Evolutionary conservation across 2,113 vertebrate genomes (phyloP).

Genomic region (Mirza zaza): DNA sequence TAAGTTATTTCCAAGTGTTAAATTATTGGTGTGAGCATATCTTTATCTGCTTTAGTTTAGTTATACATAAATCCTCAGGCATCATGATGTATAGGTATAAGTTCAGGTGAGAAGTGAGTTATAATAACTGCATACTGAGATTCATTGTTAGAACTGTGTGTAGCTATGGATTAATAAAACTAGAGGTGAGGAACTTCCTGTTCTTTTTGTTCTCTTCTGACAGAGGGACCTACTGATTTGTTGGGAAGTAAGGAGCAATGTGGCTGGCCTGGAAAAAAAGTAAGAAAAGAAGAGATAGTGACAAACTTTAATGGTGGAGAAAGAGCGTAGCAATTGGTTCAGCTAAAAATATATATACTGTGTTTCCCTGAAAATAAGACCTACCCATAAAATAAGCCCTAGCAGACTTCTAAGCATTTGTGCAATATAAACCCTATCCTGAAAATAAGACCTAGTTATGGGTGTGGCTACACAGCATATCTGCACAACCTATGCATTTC

Average conservation of each 20-base stretch:
- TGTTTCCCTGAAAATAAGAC: no score
- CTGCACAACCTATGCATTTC: no score
- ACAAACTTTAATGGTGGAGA: no score
- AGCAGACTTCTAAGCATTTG: no score
- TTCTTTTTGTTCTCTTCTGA: background rate
- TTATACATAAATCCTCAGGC: background rate
- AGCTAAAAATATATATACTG: background rate
- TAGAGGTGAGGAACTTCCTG: background rate
- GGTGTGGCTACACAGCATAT: no score
- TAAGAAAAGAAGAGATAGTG: background rate
- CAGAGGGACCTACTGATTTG: background rate
- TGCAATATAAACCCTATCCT: no score
- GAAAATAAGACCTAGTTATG: no score
- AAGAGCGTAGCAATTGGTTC: background rate
- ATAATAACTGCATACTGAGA: background rate
- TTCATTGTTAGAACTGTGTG: fast-evolving
- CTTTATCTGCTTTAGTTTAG: background rate
- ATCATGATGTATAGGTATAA: background rate
- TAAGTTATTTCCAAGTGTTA: background rate
- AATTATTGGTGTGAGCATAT: background rate
- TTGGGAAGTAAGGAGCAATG: background rate
- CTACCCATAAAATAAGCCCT: no score
- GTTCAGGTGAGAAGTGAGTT: background rate
- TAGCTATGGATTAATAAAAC: background rate
- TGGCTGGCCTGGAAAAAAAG: background rate